Base-by-base conservation (phyloP, 2,113 vertebrate species). In the Gymnocephalus cernua region DNA sequence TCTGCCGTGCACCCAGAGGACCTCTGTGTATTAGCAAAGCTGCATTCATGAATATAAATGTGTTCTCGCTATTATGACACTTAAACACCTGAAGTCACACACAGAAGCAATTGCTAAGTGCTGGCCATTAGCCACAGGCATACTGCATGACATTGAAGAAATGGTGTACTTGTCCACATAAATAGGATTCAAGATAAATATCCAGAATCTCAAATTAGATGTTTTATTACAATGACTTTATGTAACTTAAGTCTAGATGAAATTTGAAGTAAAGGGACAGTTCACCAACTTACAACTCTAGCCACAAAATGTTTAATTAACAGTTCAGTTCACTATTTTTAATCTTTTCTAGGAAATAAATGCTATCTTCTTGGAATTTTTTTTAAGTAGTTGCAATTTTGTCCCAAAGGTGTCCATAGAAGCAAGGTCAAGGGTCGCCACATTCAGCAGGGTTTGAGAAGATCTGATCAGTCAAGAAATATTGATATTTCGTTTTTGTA, bases 1-100 rank as follows among this genome's bases (percentile, higher is more conserved):
- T 83, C 61, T 32, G 27, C 67, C 8, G 7, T 15, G 77, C 63
- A 67, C 56, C 71, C 69, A 5, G 21, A 54, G 45, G 47, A 82
- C 79, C 65, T 79, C 50, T 53, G 58, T 56, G 47, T 75, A 67
- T 70, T 71, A 56, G n/a, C 50, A 61, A 77, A 56, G 18, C 72
- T 61, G 80, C 21, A 59, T 57, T 59, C 74, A 74, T 77, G 64
- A 83, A 80, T 80, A 80, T 65, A 1, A 77, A 85, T 72, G 38
- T 19, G 45, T 50, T 29, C n/a, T 0, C 16, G n/a, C 56, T 71
- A 50, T 80, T 57, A 75, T 57, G 47, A 77, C 56, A 45, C 72
- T 61, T 71, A 53, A 63, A 70, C 64, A 82, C 58, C 65, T 64
- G 27, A 38, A 68, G 61, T 76, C 74, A 67, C 1, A 19, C 0